phyloP scores from a whole-genome alignment of 2,113 vertebrate genomes.

The Channa argus region DNA sequence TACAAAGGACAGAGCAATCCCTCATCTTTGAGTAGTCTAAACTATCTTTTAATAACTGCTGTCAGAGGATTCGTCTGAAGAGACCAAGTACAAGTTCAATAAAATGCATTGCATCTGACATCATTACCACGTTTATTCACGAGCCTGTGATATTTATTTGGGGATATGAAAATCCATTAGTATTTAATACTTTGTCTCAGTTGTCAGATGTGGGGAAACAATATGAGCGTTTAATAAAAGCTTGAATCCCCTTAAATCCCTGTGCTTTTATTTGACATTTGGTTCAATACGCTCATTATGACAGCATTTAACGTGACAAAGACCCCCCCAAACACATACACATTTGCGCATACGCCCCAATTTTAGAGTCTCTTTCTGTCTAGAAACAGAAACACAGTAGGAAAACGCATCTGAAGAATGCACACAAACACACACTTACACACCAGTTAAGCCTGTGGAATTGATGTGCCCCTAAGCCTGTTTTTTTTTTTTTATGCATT shows the following conservation, averaged over 20 bases:
- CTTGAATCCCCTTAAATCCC: constrained; percentile 68
- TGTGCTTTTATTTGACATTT: constrained; percentile 69
- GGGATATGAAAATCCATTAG: constrained; percentile 70
- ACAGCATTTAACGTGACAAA: constrained; percentile 60
- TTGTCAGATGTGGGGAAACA: constrained; percentile 67
- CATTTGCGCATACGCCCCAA: not conserved
- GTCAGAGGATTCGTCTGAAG: constrained; percentile 40
- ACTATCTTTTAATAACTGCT: constrained; percentile 58
- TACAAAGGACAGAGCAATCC: constrained; percentile 45
- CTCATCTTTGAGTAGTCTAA: constrained; percentile 47
- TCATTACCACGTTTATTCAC: constrained; percentile 55
- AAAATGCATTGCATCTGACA: constrained; percentile 48
- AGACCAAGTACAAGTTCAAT: constrained; percentile 50
- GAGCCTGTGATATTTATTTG: constrained; percentile 57
- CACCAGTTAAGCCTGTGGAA: constrained; percentile 69
- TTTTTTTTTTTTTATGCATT: constrained; percentile 59
- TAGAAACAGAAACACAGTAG: constrained; percentile 41
- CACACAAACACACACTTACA: constrained; percentile 23
- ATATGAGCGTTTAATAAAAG: constrained; percentile 67
- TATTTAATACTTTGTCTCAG: constrained; percentile 69
- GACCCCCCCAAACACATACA: not conserved
- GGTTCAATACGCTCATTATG: constrained; percentile 75
- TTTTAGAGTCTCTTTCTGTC: constrained; percentile 16
- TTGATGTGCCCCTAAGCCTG: constrained; percentile 76
- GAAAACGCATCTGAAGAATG: constrained; percentile 47